A percentile compares a stretch with the other conserved stretches of the same genome.
phyloP scores from a whole-genome alignment of 2,888 invertebrate genomes.

The Oscheius onirici region DNA sequence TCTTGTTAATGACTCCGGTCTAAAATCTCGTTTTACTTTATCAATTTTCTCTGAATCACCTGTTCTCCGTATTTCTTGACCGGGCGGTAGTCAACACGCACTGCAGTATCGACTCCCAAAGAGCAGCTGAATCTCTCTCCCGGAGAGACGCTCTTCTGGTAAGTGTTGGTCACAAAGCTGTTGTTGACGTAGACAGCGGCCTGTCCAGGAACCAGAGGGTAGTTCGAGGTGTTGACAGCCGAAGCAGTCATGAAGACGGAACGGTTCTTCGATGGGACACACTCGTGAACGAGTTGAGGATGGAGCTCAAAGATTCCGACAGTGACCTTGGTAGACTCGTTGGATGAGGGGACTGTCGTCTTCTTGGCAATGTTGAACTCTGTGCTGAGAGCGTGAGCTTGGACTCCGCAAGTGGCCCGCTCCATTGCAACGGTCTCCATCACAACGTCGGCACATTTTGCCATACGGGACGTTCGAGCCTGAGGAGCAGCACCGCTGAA shows the following conservation, averaged over 20 bases:
- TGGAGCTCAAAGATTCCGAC: conserved; percentile 71
- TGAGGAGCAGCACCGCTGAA: no score
- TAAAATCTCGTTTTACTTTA: conserved; percentile 15
- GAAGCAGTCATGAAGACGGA: conserved; percentile 61
- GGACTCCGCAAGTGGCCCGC: conserved; percentile 21
- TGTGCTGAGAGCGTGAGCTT: conserved; percentile 67
- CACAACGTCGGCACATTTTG: not conserved
- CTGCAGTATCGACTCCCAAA: conserved; percentile 72
- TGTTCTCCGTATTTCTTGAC: conserved; percentile 71
- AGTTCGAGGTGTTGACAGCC: conserved; percentile 56
- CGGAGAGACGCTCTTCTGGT: conserved; percentile 71
- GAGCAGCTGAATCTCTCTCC: conserved; percentile 72
- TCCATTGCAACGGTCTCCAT: not conserved
- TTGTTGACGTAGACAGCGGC: conserved; percentile 63
- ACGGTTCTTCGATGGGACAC: conserved; percentile 69
- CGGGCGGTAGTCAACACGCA: conserved; percentile 72
- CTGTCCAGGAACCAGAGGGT: conserved; percentile 56
- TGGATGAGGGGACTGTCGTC: conserved; percentile 71
- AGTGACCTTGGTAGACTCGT: conserved; percentile 70
- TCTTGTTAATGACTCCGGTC: conserved; percentile 53
- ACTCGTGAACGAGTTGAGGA: conserved; percentile 71
- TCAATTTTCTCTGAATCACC: conserved; percentile 33
- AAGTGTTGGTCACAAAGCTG: conserved; percentile 58
- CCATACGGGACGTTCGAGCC: not conserved
- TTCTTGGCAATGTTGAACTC: conserved; percentile 70